Evolutionary conservation across 2,797 vertebrate genomes (phyloP).

Genomic region (Gallinago nigripennis): DNA sequence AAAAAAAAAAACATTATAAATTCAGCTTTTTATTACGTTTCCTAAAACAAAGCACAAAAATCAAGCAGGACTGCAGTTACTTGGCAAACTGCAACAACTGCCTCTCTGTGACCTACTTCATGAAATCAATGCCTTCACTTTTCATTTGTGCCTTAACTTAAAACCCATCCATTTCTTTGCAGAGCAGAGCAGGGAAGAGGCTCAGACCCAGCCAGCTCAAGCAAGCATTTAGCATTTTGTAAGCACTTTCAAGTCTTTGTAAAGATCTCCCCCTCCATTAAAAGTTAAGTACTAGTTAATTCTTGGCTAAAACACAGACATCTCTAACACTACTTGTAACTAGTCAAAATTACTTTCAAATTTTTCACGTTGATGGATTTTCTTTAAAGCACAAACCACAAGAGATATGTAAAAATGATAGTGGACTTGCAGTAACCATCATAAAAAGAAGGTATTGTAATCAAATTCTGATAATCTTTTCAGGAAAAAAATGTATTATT

Average conservation of each 20-base stretch:
- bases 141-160: slow-evolving; percentile 8
- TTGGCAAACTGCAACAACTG: not conserved
- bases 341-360: not conserved
- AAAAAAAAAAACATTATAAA: not conserved
- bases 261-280: not conserved
- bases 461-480: not conserved
- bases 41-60: not conserved
- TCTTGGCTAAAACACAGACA: not conserved
- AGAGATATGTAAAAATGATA: not conserved
- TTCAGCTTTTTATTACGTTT: not conserved
- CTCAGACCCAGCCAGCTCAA: not conserved
- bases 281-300: not conserved
- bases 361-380: not conserved
- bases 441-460: not conserved
- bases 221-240: not conserved
- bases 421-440: not conserved
- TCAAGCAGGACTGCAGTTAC: not conserved
- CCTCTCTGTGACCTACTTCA: not conserved
- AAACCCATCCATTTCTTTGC: not conserved
- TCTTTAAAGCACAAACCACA: slow-evolving; percentile 42
- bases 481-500: not conserved
- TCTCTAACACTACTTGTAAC: not conserved
- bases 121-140: not conserved
- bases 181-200: not conserved
- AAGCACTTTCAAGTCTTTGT: not conserved